phyloP scores from a whole-genome alignment of 2,888 invertebrate genomes.

The Chaitophorus viminalis region DNA sequence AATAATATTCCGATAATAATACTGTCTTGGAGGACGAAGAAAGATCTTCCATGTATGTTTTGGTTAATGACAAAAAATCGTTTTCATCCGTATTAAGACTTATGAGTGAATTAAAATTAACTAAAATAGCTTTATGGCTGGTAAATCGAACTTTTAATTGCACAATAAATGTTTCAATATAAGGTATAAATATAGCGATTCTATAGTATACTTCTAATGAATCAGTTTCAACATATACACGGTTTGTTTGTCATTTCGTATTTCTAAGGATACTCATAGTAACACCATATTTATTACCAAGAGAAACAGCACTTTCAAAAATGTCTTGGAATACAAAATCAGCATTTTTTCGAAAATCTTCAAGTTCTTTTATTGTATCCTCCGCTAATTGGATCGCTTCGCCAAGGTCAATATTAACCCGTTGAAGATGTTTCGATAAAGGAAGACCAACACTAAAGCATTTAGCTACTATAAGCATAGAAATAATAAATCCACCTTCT shows the following conservation, averaged over 20 bases:
- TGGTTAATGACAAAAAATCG: background rate
- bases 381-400: conserved; percentile 16
- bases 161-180: conserved; percentile 8
- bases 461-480: background rate
- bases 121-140: conserved; percentile 1
- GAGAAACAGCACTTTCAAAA: conserved; percentile 13
- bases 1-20: background rate
- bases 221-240: background rate
- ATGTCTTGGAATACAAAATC: background rate
- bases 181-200: conserved; percentile 18
- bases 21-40: background rate
- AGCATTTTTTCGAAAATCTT: conserved; percentile 9
- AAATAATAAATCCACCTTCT: background rate
- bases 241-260: background rate
- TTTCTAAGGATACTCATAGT: background rate
- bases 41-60: conserved; percentile 13
- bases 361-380: conserved; percentile 10
- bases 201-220: background rate
- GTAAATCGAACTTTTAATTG: conserved; percentile 7
- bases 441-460: background rate
- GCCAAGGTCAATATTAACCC: conserved; percentile 23
- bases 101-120: conserved; percentile 1
- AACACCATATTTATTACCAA: background rate
- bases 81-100: conserved; percentile 7
- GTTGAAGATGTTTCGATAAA: conserved; percentile 17